Evolutionary conservation across 2,113 vertebrate genomes (phyloP).

Genomic region (Ranitomeya imitator): DNA sequence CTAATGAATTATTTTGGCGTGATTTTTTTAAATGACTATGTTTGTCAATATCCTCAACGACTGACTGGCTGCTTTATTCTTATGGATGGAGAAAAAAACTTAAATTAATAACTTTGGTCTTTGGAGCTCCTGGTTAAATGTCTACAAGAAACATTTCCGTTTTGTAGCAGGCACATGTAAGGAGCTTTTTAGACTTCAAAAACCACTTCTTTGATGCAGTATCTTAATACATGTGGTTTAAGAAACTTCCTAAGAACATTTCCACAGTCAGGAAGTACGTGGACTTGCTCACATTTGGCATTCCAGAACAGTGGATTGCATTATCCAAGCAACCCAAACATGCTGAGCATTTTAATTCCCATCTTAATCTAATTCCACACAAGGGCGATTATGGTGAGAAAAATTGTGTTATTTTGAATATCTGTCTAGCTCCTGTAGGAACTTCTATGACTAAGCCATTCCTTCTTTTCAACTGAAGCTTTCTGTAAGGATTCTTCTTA

Average conservation of each 20-base stretch:
- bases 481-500: not conserved
- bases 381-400: constrained; percentile 38
- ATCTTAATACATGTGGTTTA: constrained; percentile 52
- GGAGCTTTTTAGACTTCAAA: constrained; percentile 24
- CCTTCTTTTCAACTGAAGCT: not conserved
- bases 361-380: constrained; percentile 36
- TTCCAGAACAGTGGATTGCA: constrained; percentile 44
- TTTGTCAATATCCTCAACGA: not conserved
- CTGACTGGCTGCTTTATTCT: constrained; percentile 11
- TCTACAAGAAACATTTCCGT: constrained; percentile 38
- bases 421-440: not conserved
- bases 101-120: constrained; percentile 16
- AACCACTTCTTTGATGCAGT: constrained; percentile 29
- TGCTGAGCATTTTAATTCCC: constrained; percentile 38
- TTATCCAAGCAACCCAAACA: constrained; percentile 46
- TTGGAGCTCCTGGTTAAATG: not conserved
- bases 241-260: constrained; percentile 43
- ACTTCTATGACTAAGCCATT: not conserved
- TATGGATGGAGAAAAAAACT: not conserved
- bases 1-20: not conserved
- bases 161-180: constrained; percentile 4
- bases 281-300: constrained; percentile 35
- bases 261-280: constrained; percentile 49
- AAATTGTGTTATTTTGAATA: constrained; percentile 25
- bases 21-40: not conserved